Evolutionary conservation across 1,140 invertebrate genomes (phyloP).

Genomic region (Anoplolepis gracilipes): DNA sequence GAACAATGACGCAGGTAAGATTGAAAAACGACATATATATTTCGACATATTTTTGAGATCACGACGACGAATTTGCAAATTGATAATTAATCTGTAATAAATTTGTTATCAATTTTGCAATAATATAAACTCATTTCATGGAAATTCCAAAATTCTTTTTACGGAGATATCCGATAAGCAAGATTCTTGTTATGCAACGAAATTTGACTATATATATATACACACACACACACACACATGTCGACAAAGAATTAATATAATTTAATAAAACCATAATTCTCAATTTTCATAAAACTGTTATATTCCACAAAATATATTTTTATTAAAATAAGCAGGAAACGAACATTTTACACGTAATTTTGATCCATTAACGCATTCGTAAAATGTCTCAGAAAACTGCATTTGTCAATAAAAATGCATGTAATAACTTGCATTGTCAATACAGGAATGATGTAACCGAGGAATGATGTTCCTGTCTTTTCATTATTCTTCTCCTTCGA

Average conservation of each 20-base stretch:
- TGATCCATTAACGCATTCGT: background rate
- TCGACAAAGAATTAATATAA: background rate
- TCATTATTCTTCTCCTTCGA: background rate
- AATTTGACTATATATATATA: background rate
- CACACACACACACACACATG: too few relatives aligned
- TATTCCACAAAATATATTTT: background rate
- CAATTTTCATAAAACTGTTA: slow-evolving; percentile 1
- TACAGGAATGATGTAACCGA: background rate
- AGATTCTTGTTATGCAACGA: background rate
- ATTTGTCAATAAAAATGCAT: too few relatives aligned
- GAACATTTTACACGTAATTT: background rate
- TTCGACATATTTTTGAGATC: background rate
- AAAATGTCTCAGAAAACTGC: background rate
- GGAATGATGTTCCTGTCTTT: background rate
- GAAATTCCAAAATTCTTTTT: background rate
- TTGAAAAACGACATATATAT: background rate
- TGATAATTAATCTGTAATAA: background rate
- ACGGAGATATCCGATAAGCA: background rate
- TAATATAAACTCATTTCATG: background rate
- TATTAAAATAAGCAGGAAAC: background rate
- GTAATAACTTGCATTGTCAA: background rate
- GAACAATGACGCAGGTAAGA: background rate
- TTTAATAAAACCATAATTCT: background rate
- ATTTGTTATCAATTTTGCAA: background rate
- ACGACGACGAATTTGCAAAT: background rate